phyloP scores from a whole-genome alignment of 2,113 vertebrate species.

The Onychostruthus taczanowskii region DNA sequence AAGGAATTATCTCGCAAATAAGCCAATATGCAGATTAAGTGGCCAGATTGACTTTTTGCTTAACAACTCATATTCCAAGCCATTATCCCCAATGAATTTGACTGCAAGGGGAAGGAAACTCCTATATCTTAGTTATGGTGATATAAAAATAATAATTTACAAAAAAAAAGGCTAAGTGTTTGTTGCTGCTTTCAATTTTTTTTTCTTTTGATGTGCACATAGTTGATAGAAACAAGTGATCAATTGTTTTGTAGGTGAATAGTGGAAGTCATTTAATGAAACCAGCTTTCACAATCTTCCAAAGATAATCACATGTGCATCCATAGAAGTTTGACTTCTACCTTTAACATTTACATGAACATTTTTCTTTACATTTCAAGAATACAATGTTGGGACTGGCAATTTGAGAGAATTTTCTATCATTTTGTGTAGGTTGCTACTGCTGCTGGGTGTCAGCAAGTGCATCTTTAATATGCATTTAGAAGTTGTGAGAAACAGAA shows the following conservation, averaged over 20 bases:
- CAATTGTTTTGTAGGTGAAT: neutral
- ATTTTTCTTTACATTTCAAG: slow-evolving; percentile 1
- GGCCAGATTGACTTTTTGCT: neutral
- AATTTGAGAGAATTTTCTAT: slow-evolving; percentile 26
- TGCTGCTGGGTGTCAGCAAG: slow-evolving; percentile 52
- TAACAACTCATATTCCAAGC: neutral
- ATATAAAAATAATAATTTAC: neutral
- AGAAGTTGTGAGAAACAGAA: neutral
- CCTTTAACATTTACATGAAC: neutral
- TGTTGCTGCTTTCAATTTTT: neutral
- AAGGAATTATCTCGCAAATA: neutral
- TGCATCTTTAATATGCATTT: slow-evolving; percentile 17
- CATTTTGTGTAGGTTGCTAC: slow-evolving; percentile 40
- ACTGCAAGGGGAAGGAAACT: neutral
- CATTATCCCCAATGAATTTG: neutral
- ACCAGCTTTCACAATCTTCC: neutral
- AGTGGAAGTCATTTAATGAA: neutral
- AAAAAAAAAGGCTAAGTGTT: neutral
- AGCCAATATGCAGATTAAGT: neutral
- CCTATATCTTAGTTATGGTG: neutral
- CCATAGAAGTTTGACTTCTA: neutral
- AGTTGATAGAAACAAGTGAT: neutral
- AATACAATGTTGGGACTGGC: neutral
- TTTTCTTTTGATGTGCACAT: neutral
- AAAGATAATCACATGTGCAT: neutral